phyloP scores from a whole-genome alignment of 2,113 vertebrate genomes.

The Tylochromis polylepis region DNA sequence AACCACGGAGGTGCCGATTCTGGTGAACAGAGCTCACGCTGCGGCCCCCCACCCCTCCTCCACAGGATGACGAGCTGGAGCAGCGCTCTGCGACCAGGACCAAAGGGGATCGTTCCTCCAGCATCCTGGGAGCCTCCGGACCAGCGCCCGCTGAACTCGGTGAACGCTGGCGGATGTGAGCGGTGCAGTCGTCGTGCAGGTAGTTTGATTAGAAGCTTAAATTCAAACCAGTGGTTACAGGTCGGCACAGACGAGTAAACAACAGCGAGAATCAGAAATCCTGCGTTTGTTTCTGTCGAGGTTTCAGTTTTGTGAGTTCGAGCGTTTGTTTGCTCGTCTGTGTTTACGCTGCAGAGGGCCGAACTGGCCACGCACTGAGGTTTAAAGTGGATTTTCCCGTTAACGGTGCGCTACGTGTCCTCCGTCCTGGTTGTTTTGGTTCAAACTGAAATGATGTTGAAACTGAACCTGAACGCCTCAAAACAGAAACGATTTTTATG shows the following conservation, averaged over 20 bases:
- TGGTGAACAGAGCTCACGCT: fast-evolving
- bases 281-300: not conserved
- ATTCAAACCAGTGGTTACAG: fast-evolving
- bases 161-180: not conserved
- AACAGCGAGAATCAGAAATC: not conserved
- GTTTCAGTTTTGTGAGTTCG: not conserved
- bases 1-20: not conserved
- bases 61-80: not conserved
- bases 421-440: not conserved
- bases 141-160: fast-evolving
- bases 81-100: not conserved
- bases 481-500: not conserved
- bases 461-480: conserved; percentile 31
- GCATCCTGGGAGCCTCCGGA: not conserved
- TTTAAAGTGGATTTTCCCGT: conserved; percentile 17
- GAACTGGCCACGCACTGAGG: not conserved
- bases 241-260: not conserved
- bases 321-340: not conserved
- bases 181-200: fast-evolving
- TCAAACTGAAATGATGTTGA: not conserved
- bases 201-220: not conserved
- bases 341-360: fast-evolving
- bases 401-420: not conserved
- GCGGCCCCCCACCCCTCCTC: not conserved
- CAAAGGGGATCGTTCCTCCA: fast-evolving